Evolutionary conservation across 2,888 invertebrate genomes (phyloP).

Genomic region (Drosophila prolongata): DNA sequence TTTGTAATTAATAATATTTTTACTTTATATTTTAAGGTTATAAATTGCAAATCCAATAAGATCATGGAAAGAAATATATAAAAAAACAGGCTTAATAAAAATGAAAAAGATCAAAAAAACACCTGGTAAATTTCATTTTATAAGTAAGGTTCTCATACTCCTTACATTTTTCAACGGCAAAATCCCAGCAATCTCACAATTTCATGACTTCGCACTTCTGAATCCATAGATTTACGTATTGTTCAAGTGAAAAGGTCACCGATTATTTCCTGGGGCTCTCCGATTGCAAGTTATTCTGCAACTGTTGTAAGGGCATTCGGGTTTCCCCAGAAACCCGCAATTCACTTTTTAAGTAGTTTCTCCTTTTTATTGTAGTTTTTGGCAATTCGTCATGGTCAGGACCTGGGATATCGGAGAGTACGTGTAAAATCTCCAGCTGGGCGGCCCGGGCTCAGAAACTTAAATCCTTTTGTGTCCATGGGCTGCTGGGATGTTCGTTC

Average conservation of each 20-base stretch:
- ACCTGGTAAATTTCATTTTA: too few relatives aligned
- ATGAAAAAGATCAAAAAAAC: too few relatives aligned
- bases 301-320: constrained; percentile 30
- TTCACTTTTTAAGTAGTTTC: constrained; percentile 22
- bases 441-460: constrained; percentile 53
- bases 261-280: background rate
- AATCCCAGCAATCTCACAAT: background rate
- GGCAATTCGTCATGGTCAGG: constrained; percentile 76
- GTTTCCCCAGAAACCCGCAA: constrained; percentile 32
- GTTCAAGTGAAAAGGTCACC: background rate
- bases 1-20: too few relatives aligned
- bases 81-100: too few relatives aligned
- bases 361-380: constrained; percentile 21
- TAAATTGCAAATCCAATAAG: too few relatives aligned
- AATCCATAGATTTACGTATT: background rate
- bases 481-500: constrained; percentile 8
- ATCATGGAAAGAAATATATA: too few relatives aligned
- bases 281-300: constrained; percentile 22
- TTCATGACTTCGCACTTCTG: constrained; percentile 8
- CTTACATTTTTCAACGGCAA: background rate
- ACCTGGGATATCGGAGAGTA: constrained; percentile 25
- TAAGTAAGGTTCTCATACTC: too few relatives aligned
- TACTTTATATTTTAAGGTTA: too few relatives aligned
- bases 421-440: constrained; percentile 71
- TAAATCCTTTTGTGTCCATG: constrained; percentile 61